Conservation (phyloP, 2,113 vertebrate species). For the Podocnemis expansa region DNA sequence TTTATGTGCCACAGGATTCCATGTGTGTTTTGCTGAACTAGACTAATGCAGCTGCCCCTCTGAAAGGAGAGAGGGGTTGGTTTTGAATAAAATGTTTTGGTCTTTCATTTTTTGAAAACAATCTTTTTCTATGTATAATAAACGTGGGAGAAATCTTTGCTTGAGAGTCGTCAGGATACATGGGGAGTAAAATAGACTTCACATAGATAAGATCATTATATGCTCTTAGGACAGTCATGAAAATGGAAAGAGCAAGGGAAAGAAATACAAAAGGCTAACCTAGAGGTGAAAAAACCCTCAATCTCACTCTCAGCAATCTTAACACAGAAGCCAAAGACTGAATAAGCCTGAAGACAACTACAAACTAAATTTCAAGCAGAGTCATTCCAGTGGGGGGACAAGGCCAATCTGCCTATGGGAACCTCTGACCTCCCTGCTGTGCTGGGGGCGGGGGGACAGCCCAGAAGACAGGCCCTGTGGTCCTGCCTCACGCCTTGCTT, state of each 20-base stretch:
- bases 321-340: slow-evolving; percentile 4
- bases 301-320: neutral
- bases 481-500: no score
- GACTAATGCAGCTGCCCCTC: no score
- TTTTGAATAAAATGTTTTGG: neutral
- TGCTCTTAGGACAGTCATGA: neutral
- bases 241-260: neutral
- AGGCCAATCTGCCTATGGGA: no score
- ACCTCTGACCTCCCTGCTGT: no score
- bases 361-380: slow-evolving; percentile 37
- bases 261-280: neutral
- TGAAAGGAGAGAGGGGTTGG: no score
- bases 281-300: neutral
- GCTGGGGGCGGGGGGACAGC: no score
- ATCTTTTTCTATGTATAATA: neutral
- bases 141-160: neutral
- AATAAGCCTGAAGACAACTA: slow-evolving; percentile 1
- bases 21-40: no score
- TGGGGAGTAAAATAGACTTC: neutral
- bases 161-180: neutral
- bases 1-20: no score
- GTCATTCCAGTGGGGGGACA: no score
- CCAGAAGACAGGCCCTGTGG: no score
- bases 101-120: neutral
- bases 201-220: neutral